Conservation (phyloP, 2,113 vertebrate species). For the Cyprinodon variegatus region DNA sequence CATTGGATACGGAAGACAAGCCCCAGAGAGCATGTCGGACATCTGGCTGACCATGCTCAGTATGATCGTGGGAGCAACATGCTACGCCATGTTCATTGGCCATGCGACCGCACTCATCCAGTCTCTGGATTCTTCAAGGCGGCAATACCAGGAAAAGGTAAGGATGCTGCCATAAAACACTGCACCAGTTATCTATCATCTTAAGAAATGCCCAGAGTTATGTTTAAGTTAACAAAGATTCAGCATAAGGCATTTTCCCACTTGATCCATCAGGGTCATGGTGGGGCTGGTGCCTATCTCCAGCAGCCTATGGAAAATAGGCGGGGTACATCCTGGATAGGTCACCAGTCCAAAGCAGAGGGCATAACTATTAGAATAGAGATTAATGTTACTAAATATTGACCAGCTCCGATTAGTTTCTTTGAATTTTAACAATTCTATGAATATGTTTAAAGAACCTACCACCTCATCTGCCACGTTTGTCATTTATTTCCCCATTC, state of each 20-base stretch:
- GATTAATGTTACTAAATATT: neutral
- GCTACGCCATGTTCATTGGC: constrained; percentile 96
- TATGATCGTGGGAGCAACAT: constrained; percentile 98
- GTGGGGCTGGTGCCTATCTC: too few species aligned
- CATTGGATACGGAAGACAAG: constrained; percentile 95
- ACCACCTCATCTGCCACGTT: neutral
- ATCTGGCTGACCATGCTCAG: constrained; percentile 99
- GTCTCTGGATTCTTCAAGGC: constrained; percentile 90
- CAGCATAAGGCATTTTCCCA: neutral
- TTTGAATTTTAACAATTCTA: neutral
- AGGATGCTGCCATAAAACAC: neutral
- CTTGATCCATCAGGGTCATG: too few species aligned
- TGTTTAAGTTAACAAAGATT: neutral
- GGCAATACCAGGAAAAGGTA: constrained; percentile 95
- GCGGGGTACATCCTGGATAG: too few species aligned
- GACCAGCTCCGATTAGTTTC: neutral
- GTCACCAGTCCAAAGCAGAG: too few species aligned
- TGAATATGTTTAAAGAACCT: neutral
- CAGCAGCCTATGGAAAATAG: too few species aligned
- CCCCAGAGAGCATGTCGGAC: constrained; percentile 96
- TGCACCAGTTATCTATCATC: neutral
- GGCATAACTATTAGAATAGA: neutral
- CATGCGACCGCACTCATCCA: constrained; percentile 93
- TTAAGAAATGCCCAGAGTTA: neutral
- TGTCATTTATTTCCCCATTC: neutral